phyloP scores from a whole-genome alignment of 2,888 invertebrate species.

The Meiosimyza platycephala region DNA sequence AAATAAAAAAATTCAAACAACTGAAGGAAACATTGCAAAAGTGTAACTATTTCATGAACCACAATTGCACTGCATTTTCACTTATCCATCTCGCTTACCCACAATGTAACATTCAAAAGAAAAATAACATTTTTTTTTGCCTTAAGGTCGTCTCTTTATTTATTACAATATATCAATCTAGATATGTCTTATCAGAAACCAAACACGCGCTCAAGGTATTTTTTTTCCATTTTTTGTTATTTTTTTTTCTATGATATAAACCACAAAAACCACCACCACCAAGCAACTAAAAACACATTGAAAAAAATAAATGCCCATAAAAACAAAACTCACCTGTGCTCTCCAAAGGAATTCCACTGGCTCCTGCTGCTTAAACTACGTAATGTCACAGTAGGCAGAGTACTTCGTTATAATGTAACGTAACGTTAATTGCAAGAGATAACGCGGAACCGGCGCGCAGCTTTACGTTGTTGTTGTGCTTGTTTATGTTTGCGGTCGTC shows the following conservation, averaged over 20 bases:
- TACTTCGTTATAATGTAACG: not conserved
- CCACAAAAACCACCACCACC: not conserved
- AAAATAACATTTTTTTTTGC: too few species aligned
- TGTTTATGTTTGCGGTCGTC: conserved; percentile 54
- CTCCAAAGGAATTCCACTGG: not conserved
- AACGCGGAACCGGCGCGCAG: conserved; percentile 26
- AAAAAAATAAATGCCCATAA: not conserved
- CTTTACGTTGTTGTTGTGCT: conserved; percentile 40
- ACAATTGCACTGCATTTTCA: too few species aligned
- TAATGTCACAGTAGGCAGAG: not conserved
- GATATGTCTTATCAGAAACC: conserved; percentile 13
- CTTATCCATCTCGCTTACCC: too few species aligned
- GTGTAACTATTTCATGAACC: too few species aligned
- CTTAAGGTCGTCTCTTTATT: too few species aligned
- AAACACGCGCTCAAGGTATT: not conserved
- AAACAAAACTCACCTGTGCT: conserved; percentile 10
- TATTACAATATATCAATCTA: not conserved
- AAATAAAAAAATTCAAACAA: too few species aligned
- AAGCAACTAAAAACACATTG: not conserved
- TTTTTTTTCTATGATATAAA: not conserved
- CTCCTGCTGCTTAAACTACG: not conserved
- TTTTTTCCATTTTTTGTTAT: not conserved
- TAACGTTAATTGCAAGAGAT: not conserved
- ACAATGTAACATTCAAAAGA: too few species aligned
- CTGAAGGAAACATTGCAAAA: too few species aligned